Percentiles rank a stretch among this genome's conserved stretches.
Conservation (phyloP, 2,888 invertebrate genomes). For the Apoda limacodes region DNA sequence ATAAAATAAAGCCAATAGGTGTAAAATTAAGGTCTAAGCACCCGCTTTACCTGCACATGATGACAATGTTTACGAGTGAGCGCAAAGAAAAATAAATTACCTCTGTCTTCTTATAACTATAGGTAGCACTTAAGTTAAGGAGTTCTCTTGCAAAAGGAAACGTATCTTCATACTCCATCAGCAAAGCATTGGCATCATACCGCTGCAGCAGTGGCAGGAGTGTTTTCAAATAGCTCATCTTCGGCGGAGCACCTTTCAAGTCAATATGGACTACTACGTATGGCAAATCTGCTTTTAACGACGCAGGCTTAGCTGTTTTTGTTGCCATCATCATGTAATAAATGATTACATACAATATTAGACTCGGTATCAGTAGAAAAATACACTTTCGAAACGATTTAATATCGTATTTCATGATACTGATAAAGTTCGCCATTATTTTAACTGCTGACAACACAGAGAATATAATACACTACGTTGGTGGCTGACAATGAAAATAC, state of each 20-base stretch:
- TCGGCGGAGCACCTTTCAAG: constrained; percentile 86
- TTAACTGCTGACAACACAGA: too few relatives aligned
- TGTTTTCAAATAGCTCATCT: constrained; percentile 68
- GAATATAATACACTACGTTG: too few relatives aligned
- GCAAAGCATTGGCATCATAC: constrained; percentile 80
- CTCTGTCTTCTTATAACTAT: constrained; percentile 69
- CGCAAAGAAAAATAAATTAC: constrained; percentile 30
- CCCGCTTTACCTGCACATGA: too few relatives aligned
- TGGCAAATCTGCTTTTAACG: constrained; percentile 23
- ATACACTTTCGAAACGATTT: too few relatives aligned
- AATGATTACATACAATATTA: too few relatives aligned
- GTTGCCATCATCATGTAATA: background rate
- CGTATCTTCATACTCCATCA: constrained; percentile 91
- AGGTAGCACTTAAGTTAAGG: constrained; percentile 69
- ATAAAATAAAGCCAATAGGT: too few relatives aligned
- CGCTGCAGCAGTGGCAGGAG: constrained; percentile 72
- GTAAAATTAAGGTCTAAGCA: too few relatives aligned
- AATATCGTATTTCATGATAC: too few relatives aligned
- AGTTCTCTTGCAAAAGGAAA: constrained; percentile 79
- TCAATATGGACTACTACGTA: constrained; percentile 84
- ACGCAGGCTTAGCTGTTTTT: constrained; percentile 1
- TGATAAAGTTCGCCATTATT: too few relatives aligned
- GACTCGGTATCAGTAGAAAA: too few relatives aligned
- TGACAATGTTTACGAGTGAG: too few relatives aligned
- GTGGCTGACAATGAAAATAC: too few relatives aligned